Evolutionary conservation across 2,888 invertebrate species (phyloP).

Genomic region (Corythucha ciliata): DNA sequence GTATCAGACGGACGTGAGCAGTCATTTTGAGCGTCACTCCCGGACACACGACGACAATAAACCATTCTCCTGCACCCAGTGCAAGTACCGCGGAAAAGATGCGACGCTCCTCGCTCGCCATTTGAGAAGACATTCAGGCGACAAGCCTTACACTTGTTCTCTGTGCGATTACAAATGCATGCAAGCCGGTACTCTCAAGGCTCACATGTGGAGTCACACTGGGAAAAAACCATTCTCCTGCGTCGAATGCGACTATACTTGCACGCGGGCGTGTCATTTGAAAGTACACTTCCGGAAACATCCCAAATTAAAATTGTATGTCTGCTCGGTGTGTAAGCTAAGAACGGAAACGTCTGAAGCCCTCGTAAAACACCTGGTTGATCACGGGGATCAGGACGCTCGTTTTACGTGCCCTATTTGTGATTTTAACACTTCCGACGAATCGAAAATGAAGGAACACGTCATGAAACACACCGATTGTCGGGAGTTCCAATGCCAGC

Average conservation of each 20-base stretch:
- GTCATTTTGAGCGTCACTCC: too few relatives aligned
- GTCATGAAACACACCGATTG: not conserved
- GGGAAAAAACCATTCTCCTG: constrained; percentile 6
- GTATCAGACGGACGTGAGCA: too few relatives aligned
- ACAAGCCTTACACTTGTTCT: constrained; percentile 6
- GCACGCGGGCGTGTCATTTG: constrained; percentile 4
- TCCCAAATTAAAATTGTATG: not conserved
- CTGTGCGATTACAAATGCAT: constrained; percentile 10
- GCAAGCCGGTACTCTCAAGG: constrained; percentile 9
- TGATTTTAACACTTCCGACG: too few relatives aligned
- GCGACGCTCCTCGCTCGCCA: not conserved
- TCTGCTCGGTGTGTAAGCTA: not conserved
- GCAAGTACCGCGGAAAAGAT: not conserved
- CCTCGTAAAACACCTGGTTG: not conserved
- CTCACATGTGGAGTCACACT: constrained; percentile 9
- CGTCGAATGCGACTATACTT: constrained; percentile 8
- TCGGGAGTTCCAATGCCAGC: not conserved
- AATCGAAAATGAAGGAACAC: too few relatives aligned
- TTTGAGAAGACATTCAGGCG: not conserved
- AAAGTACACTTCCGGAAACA: constrained; percentile 11
- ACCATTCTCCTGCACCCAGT: too few relatives aligned
- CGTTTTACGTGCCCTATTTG: too few relatives aligned
- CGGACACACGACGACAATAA: too few relatives aligned
- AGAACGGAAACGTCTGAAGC: not conserved
- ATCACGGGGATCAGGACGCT: too few relatives aligned